Evolutionary conservation across 2,113 vertebrate species (phyloP), one percentile per base, ranked within the genome.

Genomic region (Macroglossus sobrinus): DNA sequence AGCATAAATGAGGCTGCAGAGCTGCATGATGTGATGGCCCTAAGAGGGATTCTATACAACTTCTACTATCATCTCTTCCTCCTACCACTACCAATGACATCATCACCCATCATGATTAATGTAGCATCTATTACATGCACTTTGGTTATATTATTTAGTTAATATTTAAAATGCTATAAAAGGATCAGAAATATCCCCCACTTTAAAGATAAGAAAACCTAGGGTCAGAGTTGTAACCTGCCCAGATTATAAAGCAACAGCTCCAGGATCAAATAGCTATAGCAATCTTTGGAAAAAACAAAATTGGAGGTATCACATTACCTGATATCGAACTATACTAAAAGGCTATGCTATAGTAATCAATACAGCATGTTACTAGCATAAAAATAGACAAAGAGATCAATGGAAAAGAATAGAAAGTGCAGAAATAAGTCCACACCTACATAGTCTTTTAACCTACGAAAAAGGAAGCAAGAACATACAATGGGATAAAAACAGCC

Each of bases 121-220:
- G 22, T n/a, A 76, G 45, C 10, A 81, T 10, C 61, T 72, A 78
- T 28, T 38, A 85, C 14, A 66, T 24, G 40, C 5, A 75, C 26
- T 66, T 74, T 30, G 59, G 26, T 64, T 93, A n/a, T n/a, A 87
- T 45, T 72, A 71, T 64, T 66, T 38, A 86, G 22, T 81, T 79
- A 82, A 85, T 63, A 93, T 55, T 64, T 57, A 93, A 10, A 50
- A 96, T 78, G 43, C 40, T 89, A 91, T 22, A 47, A 93, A 87
- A 91, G 5, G 13, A 91, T 33, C 28, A 74, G 59, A 43, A 76
- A 40, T 2, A 93, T 28, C 63, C 5, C 5, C 35, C 16, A 90
- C 43, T 95, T 81, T 71, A 94, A 91, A 88, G 30, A 80, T 61
- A 89, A 94, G 53, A 33, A 89, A 94, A 76, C 43, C 0, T 40